Conservation (phyloP, 2,888 invertebrate genomes). For the Tetranychus piercei region DNA sequence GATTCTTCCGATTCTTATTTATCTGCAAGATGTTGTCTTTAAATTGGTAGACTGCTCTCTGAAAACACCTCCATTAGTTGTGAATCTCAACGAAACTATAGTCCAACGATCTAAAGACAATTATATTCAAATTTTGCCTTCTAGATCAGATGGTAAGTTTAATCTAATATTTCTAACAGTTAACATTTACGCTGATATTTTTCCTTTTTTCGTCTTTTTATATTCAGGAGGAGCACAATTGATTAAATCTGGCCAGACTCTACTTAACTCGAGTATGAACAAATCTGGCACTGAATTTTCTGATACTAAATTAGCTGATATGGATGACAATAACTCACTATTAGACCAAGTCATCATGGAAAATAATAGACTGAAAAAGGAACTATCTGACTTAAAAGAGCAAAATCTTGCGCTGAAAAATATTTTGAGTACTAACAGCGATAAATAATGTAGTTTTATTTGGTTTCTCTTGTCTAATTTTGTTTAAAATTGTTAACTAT, state of each 20-base stretch:
- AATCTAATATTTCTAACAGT: background rate
- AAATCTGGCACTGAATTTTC: background rate
- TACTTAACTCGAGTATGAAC: background rate
- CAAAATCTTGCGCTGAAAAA: background rate
- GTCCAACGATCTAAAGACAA: slow-evolving; percentile 9
- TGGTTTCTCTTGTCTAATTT: no score
- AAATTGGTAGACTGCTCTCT: slow-evolving; percentile 14
- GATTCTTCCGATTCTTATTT: slow-evolving; percentile 11
- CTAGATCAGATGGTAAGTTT: background rate
- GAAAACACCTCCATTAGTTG: slow-evolving; percentile 10
- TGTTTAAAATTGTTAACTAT: no score
- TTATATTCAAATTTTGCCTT: background rate
- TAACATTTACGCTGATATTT: background rate
- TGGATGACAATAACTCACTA: background rate
- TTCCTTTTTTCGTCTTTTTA: background rate
- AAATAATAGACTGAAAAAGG: background rate
- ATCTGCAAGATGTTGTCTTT: slow-evolving; percentile 11
- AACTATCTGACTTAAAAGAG: background rate
- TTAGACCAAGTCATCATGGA: background rate
- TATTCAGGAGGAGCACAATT: background rate
- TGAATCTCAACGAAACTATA: slow-evolving; percentile 5
- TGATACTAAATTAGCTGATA: background rate
- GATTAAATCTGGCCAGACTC: background rate
- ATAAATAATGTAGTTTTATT: background rate
- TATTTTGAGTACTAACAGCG: background rate